A percentile compares a stretch with the other conserved stretches of the same genome.
Evolutionary conservation across 2,888 invertebrate genomes (phyloP).

Genomic region (Pyralis farinalis): DNA sequence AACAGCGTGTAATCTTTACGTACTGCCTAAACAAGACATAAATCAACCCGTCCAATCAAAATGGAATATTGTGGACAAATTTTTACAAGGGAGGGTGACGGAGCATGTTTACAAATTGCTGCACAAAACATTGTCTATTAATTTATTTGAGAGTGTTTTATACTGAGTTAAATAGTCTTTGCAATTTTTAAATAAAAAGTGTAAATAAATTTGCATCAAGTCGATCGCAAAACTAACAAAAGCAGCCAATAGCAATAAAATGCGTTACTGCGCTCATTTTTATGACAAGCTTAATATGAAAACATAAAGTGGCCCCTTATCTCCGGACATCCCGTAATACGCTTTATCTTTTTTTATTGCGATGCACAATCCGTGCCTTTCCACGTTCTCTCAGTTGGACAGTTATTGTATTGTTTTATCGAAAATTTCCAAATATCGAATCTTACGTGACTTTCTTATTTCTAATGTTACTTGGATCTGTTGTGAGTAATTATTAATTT

Average conservation of each 20-base stretch:
- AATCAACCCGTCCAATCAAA: constrained; percentile 78
- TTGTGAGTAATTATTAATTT: too few relatives aligned
- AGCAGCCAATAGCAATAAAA: constrained; percentile 42
- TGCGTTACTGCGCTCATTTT: constrained; percentile 50
- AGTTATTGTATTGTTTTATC: constrained; percentile 24
- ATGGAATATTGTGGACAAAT: constrained; percentile 76
- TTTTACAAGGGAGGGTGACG: constrained; percentile 64
- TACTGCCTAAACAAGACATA: constrained; percentile 67
- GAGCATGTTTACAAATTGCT: constrained; percentile 73
- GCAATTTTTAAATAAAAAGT: too few relatives aligned
- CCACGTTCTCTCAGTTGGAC: constrained; percentile 32
- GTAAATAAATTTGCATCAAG: constrained; percentile 18
- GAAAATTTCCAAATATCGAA: constrained; percentile 19
- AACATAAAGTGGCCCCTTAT: constrained; percentile 60
- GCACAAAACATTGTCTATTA: constrained; percentile 68
- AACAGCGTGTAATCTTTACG: constrained; percentile 42
- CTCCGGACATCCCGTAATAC: constrained; percentile 65
- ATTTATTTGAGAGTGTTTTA: constrained; percentile 37
- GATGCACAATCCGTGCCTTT: constrained; percentile 54
- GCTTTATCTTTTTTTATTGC: constrained; percentile 64
- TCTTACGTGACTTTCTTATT: too few relatives aligned
- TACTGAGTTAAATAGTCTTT: too few relatives aligned
- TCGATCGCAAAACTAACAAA: constrained; percentile 40
- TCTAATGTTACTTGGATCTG: too few relatives aligned
- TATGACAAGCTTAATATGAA: constrained; percentile 64